Evolutionary conservation across 2,797 vertebrate species (phyloP).

Genomic region (Falco cherrug): DNA sequence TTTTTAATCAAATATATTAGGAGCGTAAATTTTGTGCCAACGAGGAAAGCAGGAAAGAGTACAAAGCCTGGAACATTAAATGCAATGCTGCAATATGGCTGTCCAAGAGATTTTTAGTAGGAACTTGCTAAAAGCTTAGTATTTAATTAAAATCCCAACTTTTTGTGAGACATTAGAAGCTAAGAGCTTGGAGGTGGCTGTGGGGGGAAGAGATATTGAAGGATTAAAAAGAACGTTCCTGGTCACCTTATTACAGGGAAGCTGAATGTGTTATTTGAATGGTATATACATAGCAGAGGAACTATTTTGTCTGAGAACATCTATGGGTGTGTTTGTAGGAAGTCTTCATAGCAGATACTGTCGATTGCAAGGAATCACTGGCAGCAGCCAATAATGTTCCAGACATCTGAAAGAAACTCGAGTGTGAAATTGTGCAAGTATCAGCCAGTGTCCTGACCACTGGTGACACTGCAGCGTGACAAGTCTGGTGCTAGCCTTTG

Average conservation of each 20-base stretch:
- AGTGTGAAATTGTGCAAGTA: not conserved
- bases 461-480: not conserved
- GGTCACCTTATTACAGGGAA: not conserved
- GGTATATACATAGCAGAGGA: not conserved
- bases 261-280: not conserved
- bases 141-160: not conserved
- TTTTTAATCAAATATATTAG: not conserved
- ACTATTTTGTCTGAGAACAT: not conserved
- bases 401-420: not conserved
- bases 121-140: conserved; percentile 4
- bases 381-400: not conserved
- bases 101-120: not conserved
- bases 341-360: accelerated
- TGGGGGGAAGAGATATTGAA: not conserved
- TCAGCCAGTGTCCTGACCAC: not conserved
- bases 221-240: not conserved
- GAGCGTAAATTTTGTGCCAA: not conserved
- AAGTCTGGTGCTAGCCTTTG: not conserved
- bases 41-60: not conserved
- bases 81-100: not conserved
- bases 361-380: not conserved
- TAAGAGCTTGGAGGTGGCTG: not conserved
- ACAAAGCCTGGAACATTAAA: not conserved
- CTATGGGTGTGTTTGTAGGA: not conserved
- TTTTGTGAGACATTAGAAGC: not conserved